Evolutionary conservation across 2,797 vertebrate species (phyloP), one percentile per base, ranked within the genome.

Genomic region (Bufotes viridis): DNA sequence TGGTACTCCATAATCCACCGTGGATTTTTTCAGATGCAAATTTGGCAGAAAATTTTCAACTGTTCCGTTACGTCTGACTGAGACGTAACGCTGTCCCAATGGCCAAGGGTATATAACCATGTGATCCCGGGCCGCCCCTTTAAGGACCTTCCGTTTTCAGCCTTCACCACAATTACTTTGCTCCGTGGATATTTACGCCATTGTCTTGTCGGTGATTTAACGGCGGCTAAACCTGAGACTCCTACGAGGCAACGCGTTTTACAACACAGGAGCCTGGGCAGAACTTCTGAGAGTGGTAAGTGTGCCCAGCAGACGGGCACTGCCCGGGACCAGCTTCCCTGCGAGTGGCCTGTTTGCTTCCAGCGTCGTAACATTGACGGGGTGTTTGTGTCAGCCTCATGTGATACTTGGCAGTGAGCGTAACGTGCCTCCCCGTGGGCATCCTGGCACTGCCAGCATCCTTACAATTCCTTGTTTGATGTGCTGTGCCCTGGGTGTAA

Each of bases 391-490:
- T 81, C 79, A 34, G 24, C 55, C 55, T 87, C 81, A 82, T 84
- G 87, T 88, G 81, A 84, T 79, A 69, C 82, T 81, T 69, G 22
- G 78, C 86, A 82, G 8, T 63, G 18, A 20, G 53, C 70, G 81
- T 55, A 60, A 17, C 22, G 34, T 82, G 80, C 72, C 24, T 22
- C 81, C 78, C 81, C 69, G 7, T 26, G 70, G 87, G 83, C 72
- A 82, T 78, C 88, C 84, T 82, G 61, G 84, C 88, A 86, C 61
- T 82, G 70, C 78, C 78, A 86, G 51, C 49, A 13, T 81, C 84
- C 49, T 58, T 60, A 60, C 84, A 89, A 67, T 82, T 67, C 5
- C 78, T 78, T 78, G 61, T 88, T 86, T 89, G 80, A 82, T 89
- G 84, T 26, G 51, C 78, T 81, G 75, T 85, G 53, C 51, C 87